A percentile compares a stretch with the other conserved stretches of the same genome.
Conservation (phyloP, 2,888 invertebrate species). For the Cryptops parisi region DNA sequence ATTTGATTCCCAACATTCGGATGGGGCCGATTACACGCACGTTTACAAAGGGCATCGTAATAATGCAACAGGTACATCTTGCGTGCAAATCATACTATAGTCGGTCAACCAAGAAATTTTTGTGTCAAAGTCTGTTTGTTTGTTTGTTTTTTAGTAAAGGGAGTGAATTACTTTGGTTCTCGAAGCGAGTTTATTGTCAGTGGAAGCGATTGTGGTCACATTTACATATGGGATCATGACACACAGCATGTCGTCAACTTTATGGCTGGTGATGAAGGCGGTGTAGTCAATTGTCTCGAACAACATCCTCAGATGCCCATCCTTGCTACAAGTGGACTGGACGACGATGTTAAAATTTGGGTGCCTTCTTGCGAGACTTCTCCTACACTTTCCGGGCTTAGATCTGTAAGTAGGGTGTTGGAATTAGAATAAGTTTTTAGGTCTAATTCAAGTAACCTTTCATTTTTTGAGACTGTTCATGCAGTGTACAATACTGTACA, state of each 20-base stretch:
- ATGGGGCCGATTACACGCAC: slow-evolving; percentile 41
- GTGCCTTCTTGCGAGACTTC: slow-evolving; percentile 47
- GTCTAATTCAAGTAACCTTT: neutral
- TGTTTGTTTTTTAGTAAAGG: slow-evolving; percentile 48
- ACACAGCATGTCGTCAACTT: slow-evolving; percentile 80
- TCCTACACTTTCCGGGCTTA: slow-evolving; percentile 42
- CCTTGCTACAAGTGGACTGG: slow-evolving; percentile 80
- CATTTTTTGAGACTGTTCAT: no score
- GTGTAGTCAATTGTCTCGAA: slow-evolving; percentile 85
- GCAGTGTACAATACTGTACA: no score
- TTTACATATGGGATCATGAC: slow-evolving; percentile 74
- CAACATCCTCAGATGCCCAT: slow-evolving; percentile 76
- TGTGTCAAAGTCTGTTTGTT: neutral
- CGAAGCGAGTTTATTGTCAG: slow-evolving; percentile 79
- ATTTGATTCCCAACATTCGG: slow-evolving; percentile 49
- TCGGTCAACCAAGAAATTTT: no score
- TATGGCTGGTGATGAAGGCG: slow-evolving; percentile 62
- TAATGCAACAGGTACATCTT: slow-evolving; percentile 36
- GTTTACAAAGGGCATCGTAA: slow-evolving; percentile 48
- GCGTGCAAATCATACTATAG: neutral
- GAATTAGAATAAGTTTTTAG: neutral
- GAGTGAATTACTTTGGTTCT: slow-evolving; percentile 86
- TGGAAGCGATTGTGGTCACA: slow-evolving; percentile 84
- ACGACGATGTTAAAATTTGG: slow-evolving; percentile 88
- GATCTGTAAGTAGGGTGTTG: slow-evolving; percentile 21